These are phyloP conservation scores for Theocolax elegans DNA, from an alignment of 1,140 invertebrate species.

Conservation along the genomic window DNA sequence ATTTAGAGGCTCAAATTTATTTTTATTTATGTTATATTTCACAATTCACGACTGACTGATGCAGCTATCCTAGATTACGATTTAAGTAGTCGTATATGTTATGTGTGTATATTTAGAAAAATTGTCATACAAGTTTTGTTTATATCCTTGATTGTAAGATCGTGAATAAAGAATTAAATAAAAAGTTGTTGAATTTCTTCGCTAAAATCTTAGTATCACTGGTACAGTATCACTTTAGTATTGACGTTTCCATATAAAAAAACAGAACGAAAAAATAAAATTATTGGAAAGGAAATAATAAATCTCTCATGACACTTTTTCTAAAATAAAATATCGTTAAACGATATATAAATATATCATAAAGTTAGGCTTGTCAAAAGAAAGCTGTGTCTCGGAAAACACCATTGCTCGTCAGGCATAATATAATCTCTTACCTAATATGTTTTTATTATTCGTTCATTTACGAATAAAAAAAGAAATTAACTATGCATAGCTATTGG, in stretches of 20 bases:
- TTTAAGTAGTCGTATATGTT: constrained; percentile 18
- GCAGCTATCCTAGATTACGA: constrained; percentile 8
- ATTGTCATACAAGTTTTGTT: constrained; percentile 16
- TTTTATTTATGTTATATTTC: neutral
- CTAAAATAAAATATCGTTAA: constrained; percentile 41
- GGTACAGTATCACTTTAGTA: constrained; percentile 37
- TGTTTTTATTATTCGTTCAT: constrained; percentile 44
- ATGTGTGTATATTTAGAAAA: constrained; percentile 31
- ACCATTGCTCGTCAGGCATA: constrained; percentile 43
- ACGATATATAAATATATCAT: constrained; percentile 39
- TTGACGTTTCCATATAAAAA: constrained; percentile 26
- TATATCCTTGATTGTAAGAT: constrained; percentile 8
- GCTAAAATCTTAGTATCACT: constrained; percentile 13
- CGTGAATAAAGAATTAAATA: constrained; percentile 5
- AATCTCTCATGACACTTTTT: constrained; percentile 31
- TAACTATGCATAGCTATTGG: constrained; percentile 55
- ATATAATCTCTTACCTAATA: constrained; percentile 48
- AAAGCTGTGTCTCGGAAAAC: constrained; percentile 49
- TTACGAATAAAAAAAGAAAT: constrained; percentile 50
- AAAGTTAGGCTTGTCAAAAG: constrained; percentile 39
- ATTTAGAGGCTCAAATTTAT: constrained; percentile 1
- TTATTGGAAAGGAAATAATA: no score
- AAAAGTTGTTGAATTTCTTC: neutral
- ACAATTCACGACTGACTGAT: constrained; percentile 9
- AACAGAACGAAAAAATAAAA: constrained; percentile 1